phyloP scores from a whole-genome alignment of 2,888 invertebrate species.

The Ischnura elegans region DNA sequence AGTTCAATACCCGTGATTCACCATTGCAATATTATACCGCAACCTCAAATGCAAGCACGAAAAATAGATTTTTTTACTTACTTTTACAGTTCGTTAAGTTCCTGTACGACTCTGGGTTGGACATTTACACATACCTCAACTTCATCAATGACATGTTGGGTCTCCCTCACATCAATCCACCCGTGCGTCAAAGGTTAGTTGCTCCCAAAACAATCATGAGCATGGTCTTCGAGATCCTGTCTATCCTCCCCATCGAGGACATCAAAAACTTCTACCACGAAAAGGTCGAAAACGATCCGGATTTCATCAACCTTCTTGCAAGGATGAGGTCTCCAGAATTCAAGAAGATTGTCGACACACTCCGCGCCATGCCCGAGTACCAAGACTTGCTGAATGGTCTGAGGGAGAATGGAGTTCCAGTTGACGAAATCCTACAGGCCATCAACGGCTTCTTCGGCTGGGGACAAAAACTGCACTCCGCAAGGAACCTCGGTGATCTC shows the following conservation, averaged over 20 bases:
- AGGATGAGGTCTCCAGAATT: conserved; percentile 72
- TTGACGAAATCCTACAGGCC: neutral
- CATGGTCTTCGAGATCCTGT: conserved; percentile 73
- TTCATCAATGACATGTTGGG: conserved; percentile 72
- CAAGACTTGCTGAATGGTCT: neutral
- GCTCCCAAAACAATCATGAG: conserved; percentile 10
- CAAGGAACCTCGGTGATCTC: conserved; percentile 39
- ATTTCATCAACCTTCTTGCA: conserved; percentile 72
- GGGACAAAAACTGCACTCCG: neutral
- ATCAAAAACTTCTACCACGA: conserved; percentile 73
- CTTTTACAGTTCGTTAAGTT: conserved; percentile 72
- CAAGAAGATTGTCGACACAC: conserved; percentile 72
- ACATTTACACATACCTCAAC: conserved; percentile 73
- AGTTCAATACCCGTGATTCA: too few relatives aligned
- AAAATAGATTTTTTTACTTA: too few relatives aligned
- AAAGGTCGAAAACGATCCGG: conserved; percentile 73
- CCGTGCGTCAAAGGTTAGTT: neutral
- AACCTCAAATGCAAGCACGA: too few relatives aligned
- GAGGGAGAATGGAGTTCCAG: neutral
- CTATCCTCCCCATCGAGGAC: conserved; percentile 74
- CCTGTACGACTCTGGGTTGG: conserved; percentile 73
- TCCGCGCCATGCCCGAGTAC: conserved; percentile 69
- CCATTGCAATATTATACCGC: too few relatives aligned
- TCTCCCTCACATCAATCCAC: conserved; percentile 70
- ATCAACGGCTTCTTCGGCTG: conserved; percentile 51